Percentiles rank a stretch among this genome's conserved stretches.
phyloP scores from a whole-genome alignment of 2,888 invertebrate species.

The Cacoxenus indagator region DNA sequence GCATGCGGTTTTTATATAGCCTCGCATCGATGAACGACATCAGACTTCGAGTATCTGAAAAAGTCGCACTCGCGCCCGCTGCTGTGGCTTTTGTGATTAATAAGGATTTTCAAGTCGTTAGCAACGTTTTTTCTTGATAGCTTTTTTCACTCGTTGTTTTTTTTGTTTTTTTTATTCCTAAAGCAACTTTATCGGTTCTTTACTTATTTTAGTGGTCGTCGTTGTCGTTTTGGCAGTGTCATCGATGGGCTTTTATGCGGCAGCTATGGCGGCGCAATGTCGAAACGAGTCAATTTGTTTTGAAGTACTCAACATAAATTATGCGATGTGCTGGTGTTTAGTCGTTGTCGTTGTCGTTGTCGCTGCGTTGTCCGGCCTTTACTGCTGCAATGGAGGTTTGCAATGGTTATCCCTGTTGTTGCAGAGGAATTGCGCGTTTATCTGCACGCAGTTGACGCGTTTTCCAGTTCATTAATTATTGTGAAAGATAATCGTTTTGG shows the following conservation, averaged over 20 bases:
- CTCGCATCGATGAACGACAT: no score
- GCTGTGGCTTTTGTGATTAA: conserved; percentile 52
- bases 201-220: conserved; percentile 17
- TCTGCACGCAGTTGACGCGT: no score
- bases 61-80: no score
- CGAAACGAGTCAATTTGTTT: conserved; percentile 18
- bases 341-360: background rate
- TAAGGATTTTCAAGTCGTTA: conserved; percentile 63
- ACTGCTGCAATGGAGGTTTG: background rate
- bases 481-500: no score
- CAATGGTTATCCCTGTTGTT: no score
- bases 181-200: conserved; percentile 28
- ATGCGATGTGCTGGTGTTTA: background rate
- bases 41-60: no score
- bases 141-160: background rate
- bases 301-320: conserved; percentile 16
- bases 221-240: background rate
- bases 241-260: background rate
- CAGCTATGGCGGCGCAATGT: background rate
- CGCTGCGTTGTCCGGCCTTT: no score
- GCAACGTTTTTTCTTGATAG: conserved; percentile 23
- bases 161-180: background rate
- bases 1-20: conserved; percentile 34
- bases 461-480: no score
- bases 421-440: no score